Base-by-base conservation (phyloP, 2,888 invertebrate species). In the Anarsia innoxiella region DNA sequence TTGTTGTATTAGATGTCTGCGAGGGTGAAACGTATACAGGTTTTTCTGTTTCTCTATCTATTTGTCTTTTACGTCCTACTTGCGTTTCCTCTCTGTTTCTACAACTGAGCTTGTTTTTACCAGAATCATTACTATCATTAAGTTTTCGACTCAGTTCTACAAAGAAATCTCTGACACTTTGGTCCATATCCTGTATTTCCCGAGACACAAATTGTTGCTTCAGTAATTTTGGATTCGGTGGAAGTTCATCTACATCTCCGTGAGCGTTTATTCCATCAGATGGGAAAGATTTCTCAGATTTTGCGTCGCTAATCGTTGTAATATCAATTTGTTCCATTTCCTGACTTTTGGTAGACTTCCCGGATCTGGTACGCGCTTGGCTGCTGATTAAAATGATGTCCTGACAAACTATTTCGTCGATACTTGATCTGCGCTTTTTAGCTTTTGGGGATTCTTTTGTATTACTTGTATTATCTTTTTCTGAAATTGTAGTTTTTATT, bases 211-310 rank as follows among this genome's bases (percentile, higher is more conserved):
- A 39, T 1, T 37, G 39, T 49, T 66, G 45, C 1, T 41, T 37
- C 2, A 74, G 54, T 2, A 52, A 36, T n/a, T 53, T 45, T 0
- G 55, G 37, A 31, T 51, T 48, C 0, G 76, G 78, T 0, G 79
- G 78, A 0, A 40, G 37, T 52, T 77, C 76, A n/a, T 70, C 52
- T 0, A 51, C 46, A 28, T 67, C 64, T 0, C 72, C 73, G 19
- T 78, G 78, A 1, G 59, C 80, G 12, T 61, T 76, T 12, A 79
- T 77, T 8, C 71, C 74, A n/a, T 56, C 35, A 2, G 73, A 70
- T 2, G 50, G 48, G 39, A 79, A 70, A 6, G 77, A 69, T 23
- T 43, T 57, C 5, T 66, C 67, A 1, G 62, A 62, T 29, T 47
- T 48, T 0, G 19, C 29, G 16, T 51, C 51, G 8, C 45, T 37